Conservation (phyloP, 1,140 invertebrate species). For the Anastrepha ludens region DNA sequence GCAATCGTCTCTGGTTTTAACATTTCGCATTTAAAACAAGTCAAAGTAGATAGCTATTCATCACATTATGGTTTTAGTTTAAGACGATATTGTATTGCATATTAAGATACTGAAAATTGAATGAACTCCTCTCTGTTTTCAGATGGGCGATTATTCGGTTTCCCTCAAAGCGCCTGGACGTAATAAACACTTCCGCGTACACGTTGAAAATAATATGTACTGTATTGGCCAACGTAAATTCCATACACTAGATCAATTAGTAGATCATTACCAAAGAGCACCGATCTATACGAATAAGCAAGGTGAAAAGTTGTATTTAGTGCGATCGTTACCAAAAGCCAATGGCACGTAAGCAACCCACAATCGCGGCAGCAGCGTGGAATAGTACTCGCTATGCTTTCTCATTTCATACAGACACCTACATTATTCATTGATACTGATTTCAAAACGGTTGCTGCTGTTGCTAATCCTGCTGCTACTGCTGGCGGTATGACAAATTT, state of each 20-base stretch:
- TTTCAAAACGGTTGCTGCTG: background rate
- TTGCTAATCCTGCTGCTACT: constrained; percentile 2
- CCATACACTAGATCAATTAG: constrained; percentile 94
- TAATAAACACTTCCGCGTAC: constrained; percentile 99
- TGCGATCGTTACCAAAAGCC: constrained; percentile 88
- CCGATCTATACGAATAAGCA: constrained; percentile 98
- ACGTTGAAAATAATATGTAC: constrained; percentile 94
- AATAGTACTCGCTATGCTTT: background rate
- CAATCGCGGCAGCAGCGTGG: constrained; percentile 7
- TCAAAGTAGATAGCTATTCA: no score
- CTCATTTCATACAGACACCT: constrained; percentile 6
- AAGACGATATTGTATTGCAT: no score
- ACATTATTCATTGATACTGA: constrained; percentile 19
- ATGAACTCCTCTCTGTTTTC: constrained; percentile 67
- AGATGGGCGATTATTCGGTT: constrained; percentile 99
- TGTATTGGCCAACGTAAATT: constrained; percentile 99
- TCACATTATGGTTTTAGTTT: no score
- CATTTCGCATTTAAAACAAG: no score
- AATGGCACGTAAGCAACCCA: constrained; percentile 73
- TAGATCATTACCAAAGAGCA: constrained; percentile 98
- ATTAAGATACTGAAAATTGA: background rate
- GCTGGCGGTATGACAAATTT: background rate
- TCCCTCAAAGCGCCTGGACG: constrained; percentile 97
- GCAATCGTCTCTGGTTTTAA: no score
- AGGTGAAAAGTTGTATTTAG: constrained; percentile 94